Percentiles rank a stretch among this genome's conserved stretches.
phyloP scores from a whole-genome alignment of 2,888 invertebrate species.

The Norana najaformis region DNA sequence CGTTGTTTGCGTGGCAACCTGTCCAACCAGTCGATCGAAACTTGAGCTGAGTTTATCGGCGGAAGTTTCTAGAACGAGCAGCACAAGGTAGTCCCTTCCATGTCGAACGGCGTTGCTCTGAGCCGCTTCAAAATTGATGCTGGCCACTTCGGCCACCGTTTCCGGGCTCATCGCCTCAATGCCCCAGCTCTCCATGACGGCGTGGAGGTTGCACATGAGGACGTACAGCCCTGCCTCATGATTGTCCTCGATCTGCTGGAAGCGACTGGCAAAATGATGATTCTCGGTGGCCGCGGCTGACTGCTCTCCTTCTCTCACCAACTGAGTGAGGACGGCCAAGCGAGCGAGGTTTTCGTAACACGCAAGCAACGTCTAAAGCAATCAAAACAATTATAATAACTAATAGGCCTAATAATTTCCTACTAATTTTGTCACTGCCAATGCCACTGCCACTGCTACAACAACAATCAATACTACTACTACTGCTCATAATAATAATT shows the following conservation, averaged over 20 bases:
- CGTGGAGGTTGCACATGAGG: not conserved
- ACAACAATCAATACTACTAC: too few species aligned
- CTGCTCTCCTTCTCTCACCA: not conserved
- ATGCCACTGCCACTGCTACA: too few species aligned
- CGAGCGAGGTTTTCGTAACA: constrained; percentile 22
- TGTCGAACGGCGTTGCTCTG: not conserved
- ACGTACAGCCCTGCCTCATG: not conserved
- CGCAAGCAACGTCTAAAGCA: not conserved
- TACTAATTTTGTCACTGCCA: too few species aligned
- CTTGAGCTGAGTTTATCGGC: not conserved
- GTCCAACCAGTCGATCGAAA: not conserved
- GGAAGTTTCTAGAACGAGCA: not conserved
- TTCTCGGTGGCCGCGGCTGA: not conserved
- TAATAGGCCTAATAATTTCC: too few species aligned
- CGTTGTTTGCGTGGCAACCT: not conserved
- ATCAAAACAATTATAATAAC: not conserved
- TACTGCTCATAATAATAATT: too few species aligned
- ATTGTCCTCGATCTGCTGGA: not conserved
- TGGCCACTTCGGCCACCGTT: not conserved
- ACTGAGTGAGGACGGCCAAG: not conserved
- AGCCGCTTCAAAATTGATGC: not conserved
- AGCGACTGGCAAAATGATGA: not conserved
- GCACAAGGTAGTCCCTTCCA: not conserved
- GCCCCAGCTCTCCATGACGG: not conserved
- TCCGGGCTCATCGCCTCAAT: not conserved